Base-by-base conservation (phyloP, 2,888 invertebrate species). In the Cryptophagus acutangulus region DNA sequence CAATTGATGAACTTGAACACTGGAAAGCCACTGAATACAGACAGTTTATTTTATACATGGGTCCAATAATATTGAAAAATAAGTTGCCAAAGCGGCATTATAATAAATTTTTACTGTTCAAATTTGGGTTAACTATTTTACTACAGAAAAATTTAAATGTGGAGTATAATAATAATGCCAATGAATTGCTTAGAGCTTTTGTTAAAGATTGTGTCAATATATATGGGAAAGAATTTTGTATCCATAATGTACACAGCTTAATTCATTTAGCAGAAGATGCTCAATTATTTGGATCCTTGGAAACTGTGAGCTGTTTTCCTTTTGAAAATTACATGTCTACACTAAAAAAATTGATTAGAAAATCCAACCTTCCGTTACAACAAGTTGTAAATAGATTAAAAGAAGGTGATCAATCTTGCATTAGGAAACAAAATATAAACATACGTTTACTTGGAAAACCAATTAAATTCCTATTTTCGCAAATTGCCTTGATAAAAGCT, bases 21-120 rank as follows among this genome's bases (percentile, higher is more conserved):
- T 55, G 54, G 52, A 55, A 54, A 37, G 54, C 52, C 5, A 54
- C 52, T 13, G 58, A 58, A 43, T 44, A 51, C 15, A 15, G 51
- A 6, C 44, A 50, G 34, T 53, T 53, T 45, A 37, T 55, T 26
- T 25, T 55, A 10, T 52, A 53, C 39, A n/a, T 46, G 3, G 50
- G 47, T 13, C 49, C 53, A 17, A 17, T 49, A 17, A 18, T 46
- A 9, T 35, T 51, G 24, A 34, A 40, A 29, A 24, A 48, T 31
- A n/a, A 44, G 20, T 38, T 52, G 34, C 43, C 48, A 12, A 10
- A 29, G 2, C n/a, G 41, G 20, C 12, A 42, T 6, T 50, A 41
- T 40, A 17, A 36, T 28, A 44, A 53, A 37, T 53, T 52, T 33
- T 28, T 53, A 40, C 13, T 52, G 12, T 18, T 54, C 26, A 45